Conservation (phyloP, 2,113 vertebrate species). For the Sula dactylatra region DNA sequence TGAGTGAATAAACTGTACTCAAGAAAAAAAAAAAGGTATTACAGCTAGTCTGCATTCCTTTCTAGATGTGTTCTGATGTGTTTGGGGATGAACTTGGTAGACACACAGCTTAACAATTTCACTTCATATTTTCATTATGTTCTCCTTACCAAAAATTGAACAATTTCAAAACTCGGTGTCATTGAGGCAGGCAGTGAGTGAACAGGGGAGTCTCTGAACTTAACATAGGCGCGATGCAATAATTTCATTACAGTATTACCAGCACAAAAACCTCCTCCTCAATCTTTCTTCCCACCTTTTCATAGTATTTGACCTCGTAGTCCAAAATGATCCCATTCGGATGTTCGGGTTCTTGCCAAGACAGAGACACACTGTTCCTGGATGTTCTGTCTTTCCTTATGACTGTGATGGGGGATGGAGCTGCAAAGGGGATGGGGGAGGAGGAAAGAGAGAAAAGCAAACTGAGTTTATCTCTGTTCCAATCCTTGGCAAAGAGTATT, state of each 20-base stretch:
- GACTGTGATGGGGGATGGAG: slow-evolving; percentile 88
- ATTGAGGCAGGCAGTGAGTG: background rate
- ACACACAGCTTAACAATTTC: background rate
- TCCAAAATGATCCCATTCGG: slow-evolving; percentile 98
- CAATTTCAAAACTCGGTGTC: background rate
- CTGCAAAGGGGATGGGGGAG: slow-evolving; percentile 63
- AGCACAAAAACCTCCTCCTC: background rate
- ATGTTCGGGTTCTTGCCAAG: slow-evolving; percentile 94
- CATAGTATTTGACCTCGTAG: slow-evolving; percentile 99
- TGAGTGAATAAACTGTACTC: background rate
- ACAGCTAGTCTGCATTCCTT: background rate
- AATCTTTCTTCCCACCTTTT: slow-evolving; percentile 86
- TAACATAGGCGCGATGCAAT: background rate
- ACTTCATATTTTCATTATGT: background rate
- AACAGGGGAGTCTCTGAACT: background rate
- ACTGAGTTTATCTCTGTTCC: slow-evolving; percentile 30
- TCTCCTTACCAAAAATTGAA: background rate
- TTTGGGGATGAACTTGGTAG: background rate
- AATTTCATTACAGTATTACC: background rate
- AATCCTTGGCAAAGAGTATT: slow-evolving; percentile 32
- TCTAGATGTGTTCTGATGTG: background rate
- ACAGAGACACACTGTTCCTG: slow-evolving; percentile 91
- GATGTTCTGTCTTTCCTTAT: slow-evolving; percentile 94
- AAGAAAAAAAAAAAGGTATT: background rate
- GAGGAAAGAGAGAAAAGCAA: slow-evolving; percentile 41